These are phyloP conservation scores for Apogon hyalosoma DNA, from an alignment of 2,797 vertebrate species.

Conservation along the genomic window DNA sequence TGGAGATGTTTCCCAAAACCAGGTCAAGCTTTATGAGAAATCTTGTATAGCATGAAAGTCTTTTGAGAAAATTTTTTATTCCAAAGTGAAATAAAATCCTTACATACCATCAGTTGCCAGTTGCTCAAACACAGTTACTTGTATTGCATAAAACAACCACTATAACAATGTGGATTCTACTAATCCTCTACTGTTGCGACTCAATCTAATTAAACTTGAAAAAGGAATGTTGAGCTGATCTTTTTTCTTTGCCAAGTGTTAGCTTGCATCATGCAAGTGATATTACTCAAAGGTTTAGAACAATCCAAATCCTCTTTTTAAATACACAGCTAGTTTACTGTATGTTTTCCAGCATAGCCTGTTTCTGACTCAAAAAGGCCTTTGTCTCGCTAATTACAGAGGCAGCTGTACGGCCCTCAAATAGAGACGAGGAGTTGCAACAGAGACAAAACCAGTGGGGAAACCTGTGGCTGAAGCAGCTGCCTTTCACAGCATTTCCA, in stretches of 20 bases:
- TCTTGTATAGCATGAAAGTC: background rate
- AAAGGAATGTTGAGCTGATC: conserved; percentile 48
- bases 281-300: conserved; percentile 52
- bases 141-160: background rate
- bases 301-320: conserved; percentile 60
- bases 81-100: background rate
- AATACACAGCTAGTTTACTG: conserved; percentile 54
- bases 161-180: conserved; percentile 3
- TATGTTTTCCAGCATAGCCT: conserved; percentile 49
- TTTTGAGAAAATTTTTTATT: background rate
- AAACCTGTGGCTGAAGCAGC: conserved; percentile 73
- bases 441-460: conserved; percentile 74
- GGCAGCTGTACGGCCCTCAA: conserved; percentile 72
- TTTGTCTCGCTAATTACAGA: conserved; percentile 81
- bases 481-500: conserved; percentile 76
- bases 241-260: conserved; percentile 37
- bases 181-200: conserved; percentile 20
- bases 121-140: no score
- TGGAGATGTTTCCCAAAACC: background rate
- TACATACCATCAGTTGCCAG: no score
- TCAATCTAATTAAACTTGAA: conserved; percentile 43
- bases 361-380: conserved; percentile 71
- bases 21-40: conserved; percentile 14
- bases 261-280: conserved; percentile 57
- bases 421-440: conserved; percentile 71